Evolutionary conservation across 2,888 invertebrate species (phyloP), one percentile per base, ranked within the genome.

Genomic region (Cryptocheilus praepositus): DNA sequence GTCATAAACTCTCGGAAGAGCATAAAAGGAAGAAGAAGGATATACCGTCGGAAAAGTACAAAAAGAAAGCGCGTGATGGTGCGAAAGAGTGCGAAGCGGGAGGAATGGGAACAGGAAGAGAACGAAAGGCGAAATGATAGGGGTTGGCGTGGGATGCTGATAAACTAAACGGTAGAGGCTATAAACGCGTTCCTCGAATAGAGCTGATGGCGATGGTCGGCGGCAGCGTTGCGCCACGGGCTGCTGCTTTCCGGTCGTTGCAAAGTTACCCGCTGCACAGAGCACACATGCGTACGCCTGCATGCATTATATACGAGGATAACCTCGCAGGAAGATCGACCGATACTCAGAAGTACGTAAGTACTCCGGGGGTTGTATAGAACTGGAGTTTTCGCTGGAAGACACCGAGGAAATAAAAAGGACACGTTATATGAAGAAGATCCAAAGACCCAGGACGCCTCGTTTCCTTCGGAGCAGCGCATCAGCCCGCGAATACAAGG

Each of bases 131-230:
- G 52, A 53, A 59, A 52, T 56, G 57, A 61, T 63, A 54, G 45
- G 36, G 55, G 56, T 70, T 66, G 54, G 69, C 77, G 79, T 44
- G 36, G 55, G 56, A 68, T 64, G 55, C 70, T 76, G 80, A 81
- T 83, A 83, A 83, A 83, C 75, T 76, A 77, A 83, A 80, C 77
- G 79, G 70, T 59, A 70, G 73, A 72, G 73, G 73, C 71, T 76
- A 68, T 79, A 84, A 82, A 81, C 70, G 75, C 36, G 25, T 55
- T 19, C 22, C 13, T 15, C 22, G 16, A 22, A 8, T 53, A 21
- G 15, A 22, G 53, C 22, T 19, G 53, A 25, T 53, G 53, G 57
- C 51, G 54, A 16, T 49, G 16, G n/a, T 49, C 44, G 44, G 43
- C 16, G 16, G 55, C 8, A 21, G 19, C 3, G 46, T 55, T 25